phyloP scores from a whole-genome alignment of 2,888 invertebrate species.

The Chaetoderma sp. region DNA sequence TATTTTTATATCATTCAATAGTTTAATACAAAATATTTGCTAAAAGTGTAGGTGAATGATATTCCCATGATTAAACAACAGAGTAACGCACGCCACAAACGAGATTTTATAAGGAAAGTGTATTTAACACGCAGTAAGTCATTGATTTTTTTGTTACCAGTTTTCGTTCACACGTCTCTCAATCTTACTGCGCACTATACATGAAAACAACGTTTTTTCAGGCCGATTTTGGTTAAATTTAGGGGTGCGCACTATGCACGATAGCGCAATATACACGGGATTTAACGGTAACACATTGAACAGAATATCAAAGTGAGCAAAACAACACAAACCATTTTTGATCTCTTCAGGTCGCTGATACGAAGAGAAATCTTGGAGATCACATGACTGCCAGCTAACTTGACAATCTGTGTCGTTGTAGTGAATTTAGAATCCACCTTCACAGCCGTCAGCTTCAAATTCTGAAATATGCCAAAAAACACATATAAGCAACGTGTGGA shows the following conservation, averaged over 20 bases:
- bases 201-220: neutral
- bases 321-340: slow-evolving; percentile 86
- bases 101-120: no score
- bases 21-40: no score
- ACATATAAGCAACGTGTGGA: no score
- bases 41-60: no score
- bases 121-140: no score
- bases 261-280: neutral
- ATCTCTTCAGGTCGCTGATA: slow-evolving; percentile 94
- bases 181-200: no score
- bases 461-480: slow-evolving; percentile 38
- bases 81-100: no score
- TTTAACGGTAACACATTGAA: neutral
- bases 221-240: neutral
- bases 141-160: no score
- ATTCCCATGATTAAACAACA: no score
- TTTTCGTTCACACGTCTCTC: no score
- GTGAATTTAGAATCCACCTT: slow-evolving; percentile 98
- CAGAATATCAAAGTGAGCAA: neutral
- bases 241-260: no score
- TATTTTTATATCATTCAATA: no score
- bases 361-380: slow-evolving; percentile 93
- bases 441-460: slow-evolving; percentile 85
- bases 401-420: slow-evolving; percentile 97
- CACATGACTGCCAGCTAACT: slow-evolving; percentile 93